phyloP scores from a whole-genome alignment of 2,797 vertebrate species.

The Heteromormyrus szaboi region DNA sequence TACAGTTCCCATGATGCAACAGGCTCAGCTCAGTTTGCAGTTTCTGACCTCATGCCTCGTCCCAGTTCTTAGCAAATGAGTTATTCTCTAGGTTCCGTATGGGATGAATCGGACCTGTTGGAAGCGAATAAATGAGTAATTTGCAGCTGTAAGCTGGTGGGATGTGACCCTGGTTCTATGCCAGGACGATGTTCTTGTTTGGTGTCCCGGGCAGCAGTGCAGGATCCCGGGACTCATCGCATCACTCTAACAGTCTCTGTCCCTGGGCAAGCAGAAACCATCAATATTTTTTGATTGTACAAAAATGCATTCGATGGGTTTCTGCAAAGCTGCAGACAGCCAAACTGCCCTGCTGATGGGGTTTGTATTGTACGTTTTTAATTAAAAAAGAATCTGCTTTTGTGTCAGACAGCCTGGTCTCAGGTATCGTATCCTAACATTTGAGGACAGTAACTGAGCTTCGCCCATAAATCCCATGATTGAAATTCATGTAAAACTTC shows the following conservation, averaged over 20 bases:
- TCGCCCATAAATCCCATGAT: neutral
- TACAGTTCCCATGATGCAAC: neutral
- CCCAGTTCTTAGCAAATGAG: neutral
- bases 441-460: neutral
- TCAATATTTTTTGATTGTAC: conserved; percentile 8
- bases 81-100: neutral
- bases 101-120: neutral
- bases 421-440: neutral
- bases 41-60: neutral
- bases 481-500: neutral
- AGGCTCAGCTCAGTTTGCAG: neutral
- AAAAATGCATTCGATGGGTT: neutral
- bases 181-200: neutral
- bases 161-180: neutral
- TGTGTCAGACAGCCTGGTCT: neutral
- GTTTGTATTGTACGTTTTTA: conserved; percentile 2
- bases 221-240: neutral
- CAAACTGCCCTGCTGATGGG: neutral
- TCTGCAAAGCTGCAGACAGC: neutral
- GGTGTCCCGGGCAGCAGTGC: neutral
- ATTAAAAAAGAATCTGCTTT: neutral
- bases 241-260: neutral
- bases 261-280: neutral
- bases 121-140: neutral
- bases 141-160: neutral